These are phyloP conservation scores for Epizoanthus stellaris DNA, from an alignment of 92 coral and sea anemone genomes.

Conservation along the genomic window DNA sequence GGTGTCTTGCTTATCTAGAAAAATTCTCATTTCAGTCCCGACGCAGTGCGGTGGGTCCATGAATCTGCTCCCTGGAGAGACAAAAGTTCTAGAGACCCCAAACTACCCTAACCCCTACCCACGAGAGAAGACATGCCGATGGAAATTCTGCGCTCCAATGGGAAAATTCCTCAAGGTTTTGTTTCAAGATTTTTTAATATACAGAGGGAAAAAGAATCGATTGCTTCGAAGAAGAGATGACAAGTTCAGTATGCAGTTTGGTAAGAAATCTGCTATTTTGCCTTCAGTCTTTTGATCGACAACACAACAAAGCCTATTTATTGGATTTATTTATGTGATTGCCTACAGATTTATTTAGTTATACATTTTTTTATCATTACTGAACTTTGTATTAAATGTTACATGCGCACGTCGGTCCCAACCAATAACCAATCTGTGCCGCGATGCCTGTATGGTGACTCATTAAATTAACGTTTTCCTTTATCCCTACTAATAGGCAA, in stretches of 20 bases:
- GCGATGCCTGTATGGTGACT: no score
- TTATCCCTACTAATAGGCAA: no score
- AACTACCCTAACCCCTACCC: slow-evolving; percentile 28
- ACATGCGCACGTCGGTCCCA: no score
- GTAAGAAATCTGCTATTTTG: not conserved
- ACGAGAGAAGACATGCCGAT: slow-evolving; percentile 22
- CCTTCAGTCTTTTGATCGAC: not conserved
- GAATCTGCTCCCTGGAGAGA: not conserved
- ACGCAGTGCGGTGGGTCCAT: slow-evolving; percentile 6
- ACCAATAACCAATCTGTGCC: no score
- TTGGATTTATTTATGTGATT: no score
- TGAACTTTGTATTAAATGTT: no score
- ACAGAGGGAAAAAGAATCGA: slow-evolving; percentile 25
- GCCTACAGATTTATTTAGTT: no score
- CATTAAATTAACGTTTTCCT: no score
- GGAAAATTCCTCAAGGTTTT: slow-evolving; percentile 28
- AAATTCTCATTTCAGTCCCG: not conserved
- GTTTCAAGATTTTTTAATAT: slow-evolving; percentile 13
- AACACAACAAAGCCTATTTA: no score
- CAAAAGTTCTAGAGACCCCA: slow-evolving; percentile 22
- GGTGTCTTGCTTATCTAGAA: not conserved
- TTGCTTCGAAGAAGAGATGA: slow-evolving; percentile 36
- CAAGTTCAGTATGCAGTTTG: slow-evolving; percentile 18
- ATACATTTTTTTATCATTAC: no score
- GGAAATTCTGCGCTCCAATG: slow-evolving; percentile 20